Evolutionary conservation across 2,888 invertebrate genomes (phyloP).

Genomic region (Chalcis sispes): DNA sequence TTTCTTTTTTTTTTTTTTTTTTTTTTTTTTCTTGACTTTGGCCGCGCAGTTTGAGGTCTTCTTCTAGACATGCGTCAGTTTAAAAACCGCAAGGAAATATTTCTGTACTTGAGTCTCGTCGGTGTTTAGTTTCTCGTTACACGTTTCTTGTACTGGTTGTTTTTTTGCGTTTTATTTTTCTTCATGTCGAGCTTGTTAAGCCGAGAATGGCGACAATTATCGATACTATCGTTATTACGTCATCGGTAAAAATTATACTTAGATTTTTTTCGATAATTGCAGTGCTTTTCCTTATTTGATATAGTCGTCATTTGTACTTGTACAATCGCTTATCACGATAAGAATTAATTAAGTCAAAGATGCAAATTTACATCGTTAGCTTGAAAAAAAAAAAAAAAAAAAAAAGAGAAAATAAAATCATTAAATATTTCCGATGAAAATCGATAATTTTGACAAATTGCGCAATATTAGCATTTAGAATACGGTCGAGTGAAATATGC

Average conservation of each 20-base stretch:
- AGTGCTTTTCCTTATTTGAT: too few species aligned
- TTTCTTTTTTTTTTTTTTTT: slow-evolving; percentile 7
- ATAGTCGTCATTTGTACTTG: too few species aligned
- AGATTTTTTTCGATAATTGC: too few species aligned
- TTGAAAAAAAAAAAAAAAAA: too few species aligned
- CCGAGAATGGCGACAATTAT: slow-evolving; percentile 13
- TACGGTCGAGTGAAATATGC: slow-evolving; percentile 11
- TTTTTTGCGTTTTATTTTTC: slow-evolving; percentile 22
- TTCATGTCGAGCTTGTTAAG: slow-evolving; percentile 15
- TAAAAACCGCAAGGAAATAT: slow-evolving; percentile 17
- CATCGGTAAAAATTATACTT: too few species aligned
- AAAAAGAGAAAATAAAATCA: too few species aligned
- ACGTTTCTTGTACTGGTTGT: neutral
- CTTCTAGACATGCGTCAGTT: slow-evolving; percentile 14
- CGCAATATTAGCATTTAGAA: neutral
- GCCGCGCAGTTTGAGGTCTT: slow-evolving; percentile 48
- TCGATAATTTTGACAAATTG: slow-evolving; percentile 3
- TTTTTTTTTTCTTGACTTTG: slow-evolving; percentile 39
- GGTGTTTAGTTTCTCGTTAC: too few species aligned
- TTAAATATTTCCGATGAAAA: neutral
- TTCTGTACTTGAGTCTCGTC: too few species aligned
- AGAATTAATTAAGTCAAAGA: too few species aligned
- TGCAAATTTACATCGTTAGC: too few species aligned
- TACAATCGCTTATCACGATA: too few species aligned
- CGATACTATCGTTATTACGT: too few species aligned